phyloP scores from a whole-genome alignment of 2,113 vertebrate genomes.

The Ranitomeya variabilis region DNA sequence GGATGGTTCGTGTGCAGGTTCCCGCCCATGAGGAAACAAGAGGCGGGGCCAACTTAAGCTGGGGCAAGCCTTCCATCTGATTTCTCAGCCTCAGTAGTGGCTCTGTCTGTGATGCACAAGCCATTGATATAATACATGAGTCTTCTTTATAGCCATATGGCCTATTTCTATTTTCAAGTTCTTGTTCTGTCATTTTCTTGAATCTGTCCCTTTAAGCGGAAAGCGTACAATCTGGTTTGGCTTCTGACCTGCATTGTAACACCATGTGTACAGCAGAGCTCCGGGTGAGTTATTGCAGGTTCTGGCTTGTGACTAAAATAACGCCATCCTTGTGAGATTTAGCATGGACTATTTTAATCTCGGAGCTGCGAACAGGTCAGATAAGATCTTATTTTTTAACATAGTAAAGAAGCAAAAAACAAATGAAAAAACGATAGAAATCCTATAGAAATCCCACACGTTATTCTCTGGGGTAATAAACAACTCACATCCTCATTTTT shows the following conservation, averaged over 20 bases:
- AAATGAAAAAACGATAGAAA: constrained; percentile 13
- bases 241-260: constrained; percentile 14
- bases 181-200: neutral
- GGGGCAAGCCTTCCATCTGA: neutral
- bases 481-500: constrained; percentile 35
- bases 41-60: neutral
- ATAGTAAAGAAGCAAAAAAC: constrained; percentile 28
- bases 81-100: too few relatives aligned
- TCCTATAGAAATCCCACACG: constrained; percentile 54
- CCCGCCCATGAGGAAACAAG: neutral
- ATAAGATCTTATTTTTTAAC: constrained; percentile 52
- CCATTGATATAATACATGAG: neutral
- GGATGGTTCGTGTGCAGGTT: neutral
- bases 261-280: constrained; percentile 8
- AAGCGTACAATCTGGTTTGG: neutral
- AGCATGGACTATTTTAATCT: constrained; percentile 42
- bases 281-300: constrained; percentile 37
- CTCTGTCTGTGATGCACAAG: neutral
- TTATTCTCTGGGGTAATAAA: constrained; percentile 46
- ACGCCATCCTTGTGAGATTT: constrained; percentile 43
- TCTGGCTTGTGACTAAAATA: constrained; percentile 47
- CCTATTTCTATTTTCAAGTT: neutral
- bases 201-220: neutral
- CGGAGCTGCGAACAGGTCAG: constrained; percentile 56
- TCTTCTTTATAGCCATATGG: neutral